Evolutionary conservation across 2,888 invertebrate genomes (phyloP), one percentile per base, ranked within the genome.

Genomic region (Parascotia fuliginaria): DNA sequence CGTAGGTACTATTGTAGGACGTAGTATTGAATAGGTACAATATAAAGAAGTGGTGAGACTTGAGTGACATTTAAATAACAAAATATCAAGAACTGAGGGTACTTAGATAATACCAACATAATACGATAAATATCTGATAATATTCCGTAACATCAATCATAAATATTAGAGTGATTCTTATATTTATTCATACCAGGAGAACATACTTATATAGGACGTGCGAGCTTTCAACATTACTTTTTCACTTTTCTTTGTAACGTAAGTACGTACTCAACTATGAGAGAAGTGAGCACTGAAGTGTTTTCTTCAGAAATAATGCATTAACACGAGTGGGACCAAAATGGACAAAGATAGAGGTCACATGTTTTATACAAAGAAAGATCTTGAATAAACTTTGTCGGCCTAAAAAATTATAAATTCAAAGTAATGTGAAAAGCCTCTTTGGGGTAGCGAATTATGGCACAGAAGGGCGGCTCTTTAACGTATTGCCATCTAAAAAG

Each of bases 221-320:
- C 11, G 11, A 14, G 6, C 13, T 32, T 32, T 32, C 9, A 32
- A 12, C 7, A 32, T 32, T 14, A 14, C 12, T 13, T 32, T 32
- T 13, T 3, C 32, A 32, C 14, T 12, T 32, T 13, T 32, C 32
- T 32, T 32, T 32, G 32, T 32, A 14, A 12, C 29, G 9, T 13
- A 37, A 9, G 24, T 34, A 34, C 2, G 15, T n/a, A 15, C n/a
- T n/a, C n/a, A n/a, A n/a, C n/a, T 9, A 33, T 5, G 34, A 2
- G 2, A 19, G 34, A 7, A 24, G 14, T 15, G 13, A 9, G 34
- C 27, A 16, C 28, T 14, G 13, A 19, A 39, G 27, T 36, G 46
- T 41, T 36, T 34, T 34, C 37, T n/a, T 15, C 22, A 12, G 28
- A 22, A 41, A 41, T 44, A 44, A 37, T 31, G 9, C 40, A 36